Conservation (phyloP, 2,888 invertebrate species). For the Apotomis capreana region DNA sequence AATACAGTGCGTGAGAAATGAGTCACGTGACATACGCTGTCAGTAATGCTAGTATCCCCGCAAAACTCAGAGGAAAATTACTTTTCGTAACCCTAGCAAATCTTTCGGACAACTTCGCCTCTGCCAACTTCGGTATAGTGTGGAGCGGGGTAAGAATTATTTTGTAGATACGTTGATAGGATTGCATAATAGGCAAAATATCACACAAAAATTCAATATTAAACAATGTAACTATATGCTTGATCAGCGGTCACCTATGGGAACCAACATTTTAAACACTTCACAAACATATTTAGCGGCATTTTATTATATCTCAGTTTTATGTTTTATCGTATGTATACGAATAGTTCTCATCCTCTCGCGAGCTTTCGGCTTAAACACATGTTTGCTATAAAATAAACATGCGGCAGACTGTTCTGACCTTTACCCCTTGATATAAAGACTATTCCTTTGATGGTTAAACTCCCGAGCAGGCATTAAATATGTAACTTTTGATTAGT, state of each 20-base stretch:
- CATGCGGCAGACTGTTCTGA: not conserved
- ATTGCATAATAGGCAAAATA: not conserved
- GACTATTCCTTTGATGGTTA: conserved; percentile 19
- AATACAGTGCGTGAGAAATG: too few species aligned
- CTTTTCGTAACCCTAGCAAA: too few species aligned
- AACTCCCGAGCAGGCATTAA: conserved; percentile 28
- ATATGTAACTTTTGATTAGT: conserved; percentile 30
- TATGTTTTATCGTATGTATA: conserved; percentile 1
- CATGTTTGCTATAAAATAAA: conserved; percentile 51
- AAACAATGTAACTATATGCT: too few species aligned
- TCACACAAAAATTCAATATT: not conserved
- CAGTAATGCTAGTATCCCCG: too few species aligned
- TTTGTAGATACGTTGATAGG: too few species aligned
- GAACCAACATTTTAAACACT: not conserved
- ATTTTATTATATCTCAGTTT: conserved; percentile 12
- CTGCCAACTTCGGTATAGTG: too few species aligned
- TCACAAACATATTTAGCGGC: not conserved
- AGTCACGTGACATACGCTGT: too few species aligned
- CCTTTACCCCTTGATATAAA: conserved; percentile 13
- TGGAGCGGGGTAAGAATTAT: too few species aligned
- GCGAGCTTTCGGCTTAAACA: conserved; percentile 57
- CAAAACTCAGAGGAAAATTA: too few species aligned
- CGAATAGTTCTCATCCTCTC: conserved; percentile 29
- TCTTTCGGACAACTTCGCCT: too few species aligned
- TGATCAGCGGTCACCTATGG: not conserved